Base-by-base conservation (phyloP, 2,797 vertebrate species). In the Dendrocincla fuliginosa region DNA sequence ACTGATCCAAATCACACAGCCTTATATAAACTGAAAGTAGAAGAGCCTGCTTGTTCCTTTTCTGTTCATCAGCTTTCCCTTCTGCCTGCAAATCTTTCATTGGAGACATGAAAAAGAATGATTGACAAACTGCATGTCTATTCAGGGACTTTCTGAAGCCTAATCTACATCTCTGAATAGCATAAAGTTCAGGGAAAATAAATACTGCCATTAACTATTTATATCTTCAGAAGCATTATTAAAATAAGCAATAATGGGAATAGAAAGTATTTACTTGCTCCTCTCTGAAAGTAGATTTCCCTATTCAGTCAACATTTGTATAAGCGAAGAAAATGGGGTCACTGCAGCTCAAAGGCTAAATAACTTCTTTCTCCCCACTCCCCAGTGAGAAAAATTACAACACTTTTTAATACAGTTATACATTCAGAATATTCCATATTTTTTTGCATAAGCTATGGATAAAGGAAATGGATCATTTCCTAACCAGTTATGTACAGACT, bases 91-190 rank as follows among this genome's bases (percentile, higher is more conserved):
- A 60, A 44, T 86, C 87, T 82, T 94, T 90, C 67, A 79, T 0
- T 76, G 60, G 37, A 86, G 67, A 67, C 1, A 2, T 65, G 65
- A 94, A 83, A 78, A 89, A 91, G 67, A 87, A 30, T 42, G 84
- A 96, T 4, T 89, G 84, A 94, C 79, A 86, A 71, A 56, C 89
- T 84, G 65, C n/a, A 68, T 18, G 49, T 90, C 87, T 88, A 65
- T 95, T 94, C 57, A 86, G 33, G 65, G 79, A 84, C 55, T 87
- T 91, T 61, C 37, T 84, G 70, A 93, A 94, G 85, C 55, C 55
- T 39, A 13, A 79, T 67, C 73, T 78, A 84, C 15, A 76, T 89
- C 85, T 91, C 69, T 78, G 76, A 84, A 61, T 13, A 81, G 50
- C 16, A 50, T 25, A 8, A 88, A 89, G 46, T 78, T 89, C 61